These are phyloP conservation scores for Syngnathus rostellatus DNA, from an alignment of 2,797 vertebrate species.

Conservation along the genomic window DNA sequence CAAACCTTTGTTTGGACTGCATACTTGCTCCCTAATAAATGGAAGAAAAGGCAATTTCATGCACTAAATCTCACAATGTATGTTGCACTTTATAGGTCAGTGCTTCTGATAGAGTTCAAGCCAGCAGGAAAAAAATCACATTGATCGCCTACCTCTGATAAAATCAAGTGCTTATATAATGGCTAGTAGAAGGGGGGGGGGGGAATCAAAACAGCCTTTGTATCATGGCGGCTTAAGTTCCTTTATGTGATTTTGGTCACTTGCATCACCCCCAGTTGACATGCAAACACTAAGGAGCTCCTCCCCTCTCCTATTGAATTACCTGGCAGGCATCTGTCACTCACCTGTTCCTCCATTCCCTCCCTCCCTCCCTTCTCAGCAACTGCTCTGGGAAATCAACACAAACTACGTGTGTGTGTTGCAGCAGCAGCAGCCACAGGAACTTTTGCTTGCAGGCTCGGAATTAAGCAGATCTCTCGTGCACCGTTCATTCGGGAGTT, in stretches of 20 bases:
- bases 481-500: conserved; percentile 4
- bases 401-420: not conserved
- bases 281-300: conserved; percentile 20
- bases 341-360: conserved; percentile 27
- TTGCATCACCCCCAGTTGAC: not conserved
- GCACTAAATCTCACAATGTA: too few relatives aligned
- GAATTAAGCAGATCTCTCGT: not conserved
- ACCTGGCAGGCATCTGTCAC: conserved; percentile 49
- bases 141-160: too few relatives aligned
- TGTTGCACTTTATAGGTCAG: too few relatives aligned
- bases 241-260: too few relatives aligned
- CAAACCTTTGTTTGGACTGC: conserved; percentile 1
- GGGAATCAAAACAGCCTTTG: not conserved
- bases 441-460: not conserved
- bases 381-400: conserved; percentile 6
- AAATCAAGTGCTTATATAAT: too few relatives aligned
- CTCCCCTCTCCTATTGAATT: conserved; percentile 53
- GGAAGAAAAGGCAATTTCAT: too few relatives aligned
- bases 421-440: not conserved
- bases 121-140: too few relatives aligned
- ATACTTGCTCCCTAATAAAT: conserved; percentile 2
- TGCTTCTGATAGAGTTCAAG: too few relatives aligned
- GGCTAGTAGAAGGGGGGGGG: too few relatives aligned
- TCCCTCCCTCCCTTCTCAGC: conserved; percentile 16
- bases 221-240: not conserved